Percentiles rank a stretch among this genome's conserved stretches.
These are phyloP conservation scores for Onthophagus sagittarius DNA, from an alignment of 2,888 invertebrate genomes.

Conservation along the genomic window DNA sequence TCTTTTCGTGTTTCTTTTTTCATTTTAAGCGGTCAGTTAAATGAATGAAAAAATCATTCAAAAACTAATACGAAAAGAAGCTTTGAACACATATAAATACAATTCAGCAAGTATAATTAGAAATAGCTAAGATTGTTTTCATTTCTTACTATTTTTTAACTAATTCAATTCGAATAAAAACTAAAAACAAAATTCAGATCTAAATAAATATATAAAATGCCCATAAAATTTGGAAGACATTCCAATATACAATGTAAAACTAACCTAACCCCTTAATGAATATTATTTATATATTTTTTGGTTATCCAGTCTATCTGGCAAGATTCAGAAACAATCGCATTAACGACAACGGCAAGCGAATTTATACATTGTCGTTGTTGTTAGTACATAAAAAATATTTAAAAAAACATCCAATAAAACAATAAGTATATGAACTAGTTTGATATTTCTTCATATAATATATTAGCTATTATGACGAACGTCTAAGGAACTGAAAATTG, in stretches of 20 bases:
- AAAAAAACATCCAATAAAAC: slow-evolving; percentile 11
- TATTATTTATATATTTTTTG: slow-evolving; percentile 30
- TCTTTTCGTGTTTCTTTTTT: slow-evolving; percentile 20
- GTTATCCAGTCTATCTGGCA: slow-evolving; percentile 42
- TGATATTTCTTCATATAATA: slow-evolving; percentile 15
- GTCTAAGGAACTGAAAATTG: slow-evolving; percentile 23
- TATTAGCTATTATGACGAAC: slow-evolving; percentile 16
- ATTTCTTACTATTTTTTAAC: slow-evolving; percentile 5
- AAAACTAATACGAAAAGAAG: slow-evolving; percentile 22
- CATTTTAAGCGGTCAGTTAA: not conserved
- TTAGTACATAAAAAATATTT: slow-evolving; percentile 14
- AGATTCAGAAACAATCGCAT: slow-evolving; percentile 23
- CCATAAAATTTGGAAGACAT: slow-evolving; percentile 32
- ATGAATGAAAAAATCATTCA: slow-evolving; percentile 24
- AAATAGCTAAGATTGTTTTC: slow-evolving; percentile 21
- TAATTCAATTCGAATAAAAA: slow-evolving; percentile 15
- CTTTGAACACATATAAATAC: slow-evolving; percentile 22
- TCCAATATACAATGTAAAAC: slow-evolving; percentile 24
- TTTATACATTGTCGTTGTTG: slow-evolving; percentile 18
- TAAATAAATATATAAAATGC: slow-evolving; percentile 27
- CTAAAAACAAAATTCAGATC: slow-evolving; percentile 24
- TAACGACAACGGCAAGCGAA: slow-evolving; percentile 20
- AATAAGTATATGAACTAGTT: slow-evolving; percentile 13
- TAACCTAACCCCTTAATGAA: slow-evolving; percentile 30
- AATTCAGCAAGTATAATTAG: slow-evolving; percentile 25